Base-by-base conservation (phyloP, 2,888 invertebrate species). In the Gonocerus acuteangulatus region DNA sequence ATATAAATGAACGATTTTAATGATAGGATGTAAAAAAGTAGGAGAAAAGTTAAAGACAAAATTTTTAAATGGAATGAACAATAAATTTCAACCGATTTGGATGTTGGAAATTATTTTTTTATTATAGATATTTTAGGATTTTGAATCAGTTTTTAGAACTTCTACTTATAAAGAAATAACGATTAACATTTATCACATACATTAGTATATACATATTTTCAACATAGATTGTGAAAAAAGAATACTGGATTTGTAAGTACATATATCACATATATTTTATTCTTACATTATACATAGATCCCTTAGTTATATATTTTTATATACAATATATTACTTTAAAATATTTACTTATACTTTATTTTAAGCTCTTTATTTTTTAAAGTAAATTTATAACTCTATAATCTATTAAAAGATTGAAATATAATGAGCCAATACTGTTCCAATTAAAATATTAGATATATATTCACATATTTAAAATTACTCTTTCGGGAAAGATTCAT, bases 391-490 rank as follows among this genome's bases (percentile, higher is more conserved):
- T 15, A 9, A 39, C n/a, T 39, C 39, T 39, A 39, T 54, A 54
- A 19, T 22, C 54, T 42, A 54, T 19, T 3, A 54, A 6, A 22
- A 36, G 42, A 54, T 54, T 42, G 54, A 39, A 54, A 42, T 23
- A 39, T 15, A 39, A 54, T 42, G 54, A 54, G 54, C 54, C 54
- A 16, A 54, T 34, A 54, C 39, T 9, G 13, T 36, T 42, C 22
- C 15, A 22, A 18, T 22, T 15, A 21, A 54, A 2, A 39, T 13
- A 22, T 39, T 42, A 21, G 54, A 54, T 34, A 36, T 36, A 18
- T 49, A 51, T 51, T 16, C n/a, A n/a, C n/a, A n/a, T n/a, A n/a
- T n/a, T n/a, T n/a, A n/a, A n/a, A n/a, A n/a, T n/a, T n/a, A n/a
- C n/a, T n/a, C n/a, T 9, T 39, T 9, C 4, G n/a, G 39, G 39